phyloP scores from a whole-genome alignment of 2,113 vertebrate genomes.

The Smithornis capensis region DNA sequence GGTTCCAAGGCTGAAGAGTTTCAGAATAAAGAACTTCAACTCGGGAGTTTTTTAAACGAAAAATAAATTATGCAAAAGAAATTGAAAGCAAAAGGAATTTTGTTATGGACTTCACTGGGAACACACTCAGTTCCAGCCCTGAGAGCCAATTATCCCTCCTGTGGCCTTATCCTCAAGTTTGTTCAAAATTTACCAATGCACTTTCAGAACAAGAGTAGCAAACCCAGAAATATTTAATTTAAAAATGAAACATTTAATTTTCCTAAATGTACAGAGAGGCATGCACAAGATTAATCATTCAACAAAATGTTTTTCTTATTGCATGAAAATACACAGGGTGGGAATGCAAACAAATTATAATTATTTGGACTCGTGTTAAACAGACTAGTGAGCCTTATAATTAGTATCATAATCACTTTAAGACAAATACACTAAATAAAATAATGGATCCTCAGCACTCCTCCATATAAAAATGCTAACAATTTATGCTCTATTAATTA shows the following conservation, averaged over 20 bases:
- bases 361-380: constrained; percentile 57
- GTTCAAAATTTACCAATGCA: neutral
- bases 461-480: neutral
- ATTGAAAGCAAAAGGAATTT: neutral
- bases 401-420: constrained; percentile 56
- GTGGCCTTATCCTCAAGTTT: neutral
- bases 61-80: neutral
- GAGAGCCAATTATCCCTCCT: neutral
- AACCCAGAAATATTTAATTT: neutral
- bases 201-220: neutral
- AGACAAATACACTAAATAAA: constrained; percentile 57
- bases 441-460: neutral
- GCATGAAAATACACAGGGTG: neutral
- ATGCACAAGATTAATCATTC: neutral
- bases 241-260: neutral
- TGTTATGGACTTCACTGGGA: neutral
- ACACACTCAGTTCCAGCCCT: neutral
- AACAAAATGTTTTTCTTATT: constrained; percentile 29
- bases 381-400: constrained; percentile 61
- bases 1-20: neutral
- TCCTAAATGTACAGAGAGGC: neutral
- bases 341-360: constrained; percentile 42
- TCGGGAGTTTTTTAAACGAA: neutral
- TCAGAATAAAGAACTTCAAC: neutral
- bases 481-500: neutral